Evolutionary conservation across 2,113 vertebrate species (phyloP), one percentile per base, ranked within the genome.

Genomic region (Heliornis fulica): DNA sequence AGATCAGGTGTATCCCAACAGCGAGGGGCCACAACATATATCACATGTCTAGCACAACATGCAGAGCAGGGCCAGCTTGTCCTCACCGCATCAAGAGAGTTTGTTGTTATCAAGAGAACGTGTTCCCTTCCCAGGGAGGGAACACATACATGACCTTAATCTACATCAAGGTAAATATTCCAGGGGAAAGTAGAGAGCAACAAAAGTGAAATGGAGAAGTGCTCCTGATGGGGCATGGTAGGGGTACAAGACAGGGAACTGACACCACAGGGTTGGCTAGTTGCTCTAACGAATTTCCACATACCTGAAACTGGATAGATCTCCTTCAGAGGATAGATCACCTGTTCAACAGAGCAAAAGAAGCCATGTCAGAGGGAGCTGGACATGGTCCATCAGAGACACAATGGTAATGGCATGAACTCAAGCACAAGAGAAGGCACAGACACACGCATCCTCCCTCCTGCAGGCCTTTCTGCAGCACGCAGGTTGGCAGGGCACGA

Each of bases 281-380:
- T 40, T 79, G 60, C 66, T 85, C 17, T 23, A 15, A 70, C 40
- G 56, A 46, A 87, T 51, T 80, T 54, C 80, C 40, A 94, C 93
- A 72, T 97, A 99, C 99, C 99, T 98, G 98, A 98, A 92, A 93
- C 98, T 13, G 99, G 99, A 97, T 99, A 99, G 93, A 99, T 98
- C 85, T 99, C 98, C 96, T 99, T 99, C 95, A 99, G 90, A 15
- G 99, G 99, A 87, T 99, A 99, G 76, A 99, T 99, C 61, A 99
- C 98, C 99, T 99, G 97, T 87, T 96, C 40, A 95, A 97, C 50
- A 36, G 83, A 93, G 86, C 34, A 94, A 60, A 87, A 96, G 31
- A 90, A 85, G 82, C 16, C 45, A 64, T 3, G 23, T 97, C 54
- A 95, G 59, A 88, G 31, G 32, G 18, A 87, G 32, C 19, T 21